Evolutionary conservation across 2,797 vertebrate genomes (phyloP), one percentile per base, ranked within the genome.

Genomic region (Epinephelus malabaricus): DNA sequence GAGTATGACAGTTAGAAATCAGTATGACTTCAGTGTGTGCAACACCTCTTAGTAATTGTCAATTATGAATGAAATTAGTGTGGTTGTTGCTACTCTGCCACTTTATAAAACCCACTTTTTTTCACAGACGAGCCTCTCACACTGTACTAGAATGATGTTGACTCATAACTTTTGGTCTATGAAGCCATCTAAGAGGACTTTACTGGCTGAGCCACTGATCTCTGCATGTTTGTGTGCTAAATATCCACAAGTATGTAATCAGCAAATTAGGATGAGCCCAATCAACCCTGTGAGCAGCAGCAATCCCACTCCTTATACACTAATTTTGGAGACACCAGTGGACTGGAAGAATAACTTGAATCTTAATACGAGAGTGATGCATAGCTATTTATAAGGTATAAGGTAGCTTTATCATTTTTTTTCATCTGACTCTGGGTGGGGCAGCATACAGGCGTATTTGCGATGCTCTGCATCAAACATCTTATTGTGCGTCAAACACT

Each of bases 221-320:
- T 51, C 50, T 62, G 25, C 13, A 38, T 47, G 18, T 63, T 43
- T 61, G 38, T 51, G 34, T 19, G 62, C 5, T 40, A 59, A 73
- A 69, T 64, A 47, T 66, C 55, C 43, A 43, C 18, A 62, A 34
- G 34, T 34, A 17, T 64, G 38, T 56, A 18, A 58, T 73, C 45
- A 40, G 18, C 17, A 25, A 62, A 72, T 58, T 34, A 34, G 34
- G 34, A 62, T 61, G 34, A 34, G 43, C 19, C n/a, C 10, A 63
- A 46, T 76, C 43, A 67, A 14, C 21, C 5, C 10, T n/a, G n/a
- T 11, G 27, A n/a, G 25, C 17, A 40, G 46, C 54, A 23, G 25
- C 12, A 14, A 15, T 49, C 21, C 27, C 17, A 40, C 15, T 34
- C 34, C 34, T 34, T 34, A 34, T 34, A 13, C 21, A 15, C 14